Base-by-base conservation (phyloP, 2,113 vertebrate genomes). In the Misgurnus mizolepis region DNA sequence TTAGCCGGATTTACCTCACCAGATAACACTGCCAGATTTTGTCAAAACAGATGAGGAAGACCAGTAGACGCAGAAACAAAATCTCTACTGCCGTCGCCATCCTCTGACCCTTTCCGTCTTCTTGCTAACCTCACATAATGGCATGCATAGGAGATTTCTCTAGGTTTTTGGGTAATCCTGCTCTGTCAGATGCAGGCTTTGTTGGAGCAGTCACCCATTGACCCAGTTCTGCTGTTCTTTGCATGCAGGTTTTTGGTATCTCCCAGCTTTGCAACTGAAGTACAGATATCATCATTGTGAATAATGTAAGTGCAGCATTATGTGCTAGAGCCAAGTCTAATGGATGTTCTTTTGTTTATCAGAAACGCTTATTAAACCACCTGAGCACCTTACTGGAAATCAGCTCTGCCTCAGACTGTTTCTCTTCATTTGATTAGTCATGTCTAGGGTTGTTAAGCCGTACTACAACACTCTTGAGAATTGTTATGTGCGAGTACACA, bases 1-100 rank as follows among this genome's bases (percentile, higher is more conserved):
- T 95, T 94, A 95, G 93, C 91, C 91, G 91, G 95, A 95, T 96
- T 96, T 95, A 93, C 91, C 89, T 70, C 90, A 84, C 89, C 88
- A 93, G 92, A 93, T 94, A 94, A 94, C 87, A 41, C 64, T 82
- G 87, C 18, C 87, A 89, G 91, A 91, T 89, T 34, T 89, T 89
- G 91, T 89, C 89, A 89, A 88, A 90, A 90, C 90, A 66, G 80
- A 89, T 89, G 87, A 77, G 22, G 39, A 71, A 64, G 67, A 47
- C 39, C 27, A 7, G 61, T 43, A 58, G 64, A 74, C 55, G 58
- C 83, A 82, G 61, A 10, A 81, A 77, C 27, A 17, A 34, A 64
- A 47, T 56, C 49, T 43, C 47, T 78, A 10, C 14, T 9, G 22
- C n/a, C 67, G 65, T 27, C 55, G 34, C 17, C 67, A 4, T 66